Conservation (phyloP, 2,888 invertebrate species). For the Geotrupes spiniger region DNA sequence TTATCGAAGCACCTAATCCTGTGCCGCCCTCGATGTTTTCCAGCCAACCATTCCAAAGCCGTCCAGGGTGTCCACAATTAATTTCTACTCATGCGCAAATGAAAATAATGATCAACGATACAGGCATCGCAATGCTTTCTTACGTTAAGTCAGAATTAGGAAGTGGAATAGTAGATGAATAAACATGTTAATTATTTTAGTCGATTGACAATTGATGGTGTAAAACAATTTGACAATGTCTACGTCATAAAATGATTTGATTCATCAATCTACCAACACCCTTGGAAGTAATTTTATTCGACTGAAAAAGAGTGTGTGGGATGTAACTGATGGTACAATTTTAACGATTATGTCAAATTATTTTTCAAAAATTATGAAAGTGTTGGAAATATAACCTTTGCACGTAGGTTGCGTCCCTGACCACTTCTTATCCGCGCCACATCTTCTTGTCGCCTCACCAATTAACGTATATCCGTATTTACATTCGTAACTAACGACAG, state of each 20-base stretch:
- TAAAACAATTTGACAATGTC: no score
- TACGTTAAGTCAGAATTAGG: background rate
- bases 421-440: conserved; percentile 95
- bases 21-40: conserved; percentile 89
- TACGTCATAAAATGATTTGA: no score
- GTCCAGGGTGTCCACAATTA: conserved; percentile 92
- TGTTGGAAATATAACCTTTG: conserved; percentile 63
- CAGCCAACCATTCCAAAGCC: conserved; percentile 93
- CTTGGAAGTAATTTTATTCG: no score
- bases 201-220: no score
- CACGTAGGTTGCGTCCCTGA: conserved; percentile 88
- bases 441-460: conserved; percentile 86
- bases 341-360: no score
- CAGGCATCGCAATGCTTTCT: background rate
- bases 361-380: no score
- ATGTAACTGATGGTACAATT: no score
- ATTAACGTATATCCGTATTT: conserved; percentile 89
- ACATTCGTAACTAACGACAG: conserved; percentile 94
- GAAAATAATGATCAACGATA: conserved; percentile 14
- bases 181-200: no score
- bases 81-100: conserved; percentile 68
- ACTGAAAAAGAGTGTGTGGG: no score
- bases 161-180: no score
- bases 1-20: conserved; percentile 86
- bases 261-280: no score